Percentiles rank a stretch among this genome's conserved stretches.
These are phyloP conservation scores for Oophaga sylvatica DNA, from an alignment of 2,797 vertebrate genomes.

Conservation along the genomic window DNA sequence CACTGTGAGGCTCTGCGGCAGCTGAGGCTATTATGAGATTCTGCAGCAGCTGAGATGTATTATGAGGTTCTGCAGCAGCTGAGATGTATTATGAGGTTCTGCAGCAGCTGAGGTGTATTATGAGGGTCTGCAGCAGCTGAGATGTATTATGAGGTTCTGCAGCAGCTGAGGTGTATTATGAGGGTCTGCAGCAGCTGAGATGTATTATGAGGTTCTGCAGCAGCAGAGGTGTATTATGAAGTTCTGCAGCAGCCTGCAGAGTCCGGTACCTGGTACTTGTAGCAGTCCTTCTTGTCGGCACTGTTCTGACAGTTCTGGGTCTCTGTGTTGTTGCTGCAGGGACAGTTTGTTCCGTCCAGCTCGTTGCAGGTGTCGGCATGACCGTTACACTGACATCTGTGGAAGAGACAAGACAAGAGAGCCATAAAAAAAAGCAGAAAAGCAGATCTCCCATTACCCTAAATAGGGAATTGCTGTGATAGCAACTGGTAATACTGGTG, in stretches of 20 bases:
- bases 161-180: background rate
- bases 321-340: constrained; percentile 95
- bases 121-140: background rate
- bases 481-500: background rate
- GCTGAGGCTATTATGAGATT: background rate
- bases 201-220: background rate
- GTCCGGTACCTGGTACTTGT: constrained; percentile 82
- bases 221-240: background rate
- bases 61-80: background rate
- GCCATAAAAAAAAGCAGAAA: background rate
- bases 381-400: constrained; percentile 92
- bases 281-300: constrained; percentile 87
- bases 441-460: background rate
- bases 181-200: background rate
- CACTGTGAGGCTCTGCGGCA: background rate
- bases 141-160: background rate
- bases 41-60: constrained; percentile 7
- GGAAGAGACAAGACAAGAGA: background rate
- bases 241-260: background rate
- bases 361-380: constrained; percentile 91
- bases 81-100: background rate
- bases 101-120: background rate
- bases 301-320: constrained; percentile 84
- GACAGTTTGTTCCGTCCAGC: constrained; percentile 89
- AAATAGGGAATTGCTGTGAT: background rate